phyloP scores from a whole-genome alignment of 2,113 vertebrate genomes.

The Planiliza haematocheilus region DNA sequence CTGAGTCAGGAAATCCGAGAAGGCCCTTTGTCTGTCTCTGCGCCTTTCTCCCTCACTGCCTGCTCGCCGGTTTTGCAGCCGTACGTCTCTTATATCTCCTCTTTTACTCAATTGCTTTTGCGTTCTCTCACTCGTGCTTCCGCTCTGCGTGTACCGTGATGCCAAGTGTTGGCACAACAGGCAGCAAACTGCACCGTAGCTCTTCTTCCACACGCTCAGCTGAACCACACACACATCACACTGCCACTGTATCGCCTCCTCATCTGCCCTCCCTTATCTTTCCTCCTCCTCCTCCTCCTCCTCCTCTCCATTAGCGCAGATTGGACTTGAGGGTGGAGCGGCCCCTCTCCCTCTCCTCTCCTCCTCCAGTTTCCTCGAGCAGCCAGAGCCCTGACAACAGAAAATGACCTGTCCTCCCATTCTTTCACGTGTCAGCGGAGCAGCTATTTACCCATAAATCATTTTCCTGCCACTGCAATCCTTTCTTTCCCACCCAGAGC shows the following conservation, averaged over 20 bases:
- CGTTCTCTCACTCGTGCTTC: constrained; percentile 11
- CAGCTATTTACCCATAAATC: constrained; percentile 58
- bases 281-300: neutral
- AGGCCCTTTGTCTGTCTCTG: constrained; percentile 42
- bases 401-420: constrained; percentile 40
- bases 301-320: constrained; percentile 31
- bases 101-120: constrained; percentile 21
- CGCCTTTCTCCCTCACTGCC: constrained; percentile 25
- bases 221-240: neutral
- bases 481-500: constrained; percentile 46
- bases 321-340: constrained; percentile 26
- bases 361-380: constrained; percentile 15
- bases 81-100: constrained; percentile 17
- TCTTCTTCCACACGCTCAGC: neutral
- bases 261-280: constrained; percentile 5
- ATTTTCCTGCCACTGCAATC: constrained; percentile 54
- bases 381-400: constrained; percentile 32
- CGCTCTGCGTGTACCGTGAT: too few relatives aligned
- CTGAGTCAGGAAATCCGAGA: constrained; percentile 57
- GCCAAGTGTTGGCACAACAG: constrained; percentile 28
- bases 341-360: neutral
- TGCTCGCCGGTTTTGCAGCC: constrained; percentile 18
- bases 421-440: constrained; percentile 51
- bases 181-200: constrained; percentile 20
- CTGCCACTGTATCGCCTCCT: neutral